Percentiles rank a stretch among this genome's conserved stretches.
These are phyloP conservation scores for Brachyptera risi DNA, from an alignment of 2,888 invertebrate species.

Conservation along the genomic window DNA sequence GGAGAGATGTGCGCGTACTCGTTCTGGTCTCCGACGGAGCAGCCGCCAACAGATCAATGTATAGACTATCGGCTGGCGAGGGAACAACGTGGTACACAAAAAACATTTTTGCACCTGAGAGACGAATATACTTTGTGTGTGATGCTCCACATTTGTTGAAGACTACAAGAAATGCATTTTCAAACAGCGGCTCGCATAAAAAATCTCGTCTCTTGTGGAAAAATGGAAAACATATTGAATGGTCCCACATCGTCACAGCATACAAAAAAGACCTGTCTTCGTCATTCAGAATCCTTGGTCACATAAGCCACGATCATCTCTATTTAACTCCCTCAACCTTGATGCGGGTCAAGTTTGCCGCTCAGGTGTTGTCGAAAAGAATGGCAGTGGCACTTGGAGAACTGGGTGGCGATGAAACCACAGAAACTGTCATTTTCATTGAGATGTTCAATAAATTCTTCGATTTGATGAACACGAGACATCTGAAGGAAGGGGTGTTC, in stretches of 20 bases:
- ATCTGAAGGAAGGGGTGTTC: slow-evolving; percentile 2
- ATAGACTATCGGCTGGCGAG: neutral
- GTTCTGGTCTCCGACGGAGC: slow-evolving; percentile 5
- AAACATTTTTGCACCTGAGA: neutral
- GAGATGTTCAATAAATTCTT: slow-evolving; percentile 13
- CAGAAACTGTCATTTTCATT: slow-evolving; percentile 7
- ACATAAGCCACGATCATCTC: slow-evolving; percentile 1
- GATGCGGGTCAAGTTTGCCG: slow-evolving; percentile 10
- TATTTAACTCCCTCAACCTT: slow-evolving; percentile 5
- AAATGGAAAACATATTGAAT: neutral
- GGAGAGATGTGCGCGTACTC: too few species aligned
- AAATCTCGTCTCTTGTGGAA: too few species aligned
- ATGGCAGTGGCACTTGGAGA: slow-evolving; percentile 1
- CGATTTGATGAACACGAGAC: slow-evolving; percentile 2
- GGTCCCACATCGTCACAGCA: neutral
- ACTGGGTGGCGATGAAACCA: neutral
- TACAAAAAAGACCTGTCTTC: slow-evolving; percentile 6
- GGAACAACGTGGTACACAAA: neutral
- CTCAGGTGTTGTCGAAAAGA: too few species aligned
- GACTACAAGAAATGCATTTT: too few species aligned
- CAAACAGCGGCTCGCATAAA: too few species aligned
- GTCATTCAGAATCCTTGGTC: slow-evolving; percentile 1
- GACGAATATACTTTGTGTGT: too few species aligned
- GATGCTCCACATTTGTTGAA: too few species aligned
- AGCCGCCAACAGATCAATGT: neutral